Conservation (phyloP, 2,113 vertebrate genomes). For the Engraulis encrasicolus region DNA sequence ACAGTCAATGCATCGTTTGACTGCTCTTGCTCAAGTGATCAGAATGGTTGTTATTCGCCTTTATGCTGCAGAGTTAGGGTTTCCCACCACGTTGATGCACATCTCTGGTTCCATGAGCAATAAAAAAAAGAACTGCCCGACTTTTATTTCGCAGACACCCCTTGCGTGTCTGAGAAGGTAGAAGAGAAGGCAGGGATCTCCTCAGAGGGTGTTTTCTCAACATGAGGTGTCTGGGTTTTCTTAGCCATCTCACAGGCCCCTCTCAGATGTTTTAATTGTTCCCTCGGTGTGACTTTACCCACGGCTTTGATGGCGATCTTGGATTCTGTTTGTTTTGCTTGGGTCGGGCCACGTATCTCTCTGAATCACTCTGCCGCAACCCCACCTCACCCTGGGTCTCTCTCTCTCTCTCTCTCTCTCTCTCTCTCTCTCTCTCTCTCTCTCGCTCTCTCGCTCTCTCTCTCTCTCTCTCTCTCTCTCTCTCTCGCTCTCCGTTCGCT, state of each 20-base stretch:
- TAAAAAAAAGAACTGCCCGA: slow-evolving; percentile 2
- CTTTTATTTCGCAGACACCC: neutral
- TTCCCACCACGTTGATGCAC: neutral
- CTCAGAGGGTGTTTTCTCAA: neutral
- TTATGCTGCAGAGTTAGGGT: neutral
- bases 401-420: too few species aligned
- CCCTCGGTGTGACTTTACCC: neutral
- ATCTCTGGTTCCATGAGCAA: slow-evolving; percentile 30
- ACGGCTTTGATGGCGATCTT: slow-evolving; percentile 1
- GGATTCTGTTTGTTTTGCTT: slow-evolving; percentile 23
- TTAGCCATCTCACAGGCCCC: neutral
- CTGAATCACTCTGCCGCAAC: neutral
- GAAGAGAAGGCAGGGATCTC: neutral
- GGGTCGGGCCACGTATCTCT: slow-evolving; percentile 5
- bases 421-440: too few species aligned
- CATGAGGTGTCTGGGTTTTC: slow-evolving; percentile 17
- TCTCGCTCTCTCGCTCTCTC: too few species aligned
- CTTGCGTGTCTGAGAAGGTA: neutral
- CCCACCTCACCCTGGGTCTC: neutral
- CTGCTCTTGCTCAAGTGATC: neutral
- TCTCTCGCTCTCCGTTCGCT: too few species aligned
- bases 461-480: too few species aligned
- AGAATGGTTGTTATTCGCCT: neutral
- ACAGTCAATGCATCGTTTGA: neutral
- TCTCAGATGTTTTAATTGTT: slow-evolving; percentile 12